A percentile compares a stretch with the other conserved stretches of the same genome.
These are phyloP conservation scores for Pterocles burchelli DNA, from an alignment of 2,113 vertebrate genomes.

Conservation along the genomic window DNA sequence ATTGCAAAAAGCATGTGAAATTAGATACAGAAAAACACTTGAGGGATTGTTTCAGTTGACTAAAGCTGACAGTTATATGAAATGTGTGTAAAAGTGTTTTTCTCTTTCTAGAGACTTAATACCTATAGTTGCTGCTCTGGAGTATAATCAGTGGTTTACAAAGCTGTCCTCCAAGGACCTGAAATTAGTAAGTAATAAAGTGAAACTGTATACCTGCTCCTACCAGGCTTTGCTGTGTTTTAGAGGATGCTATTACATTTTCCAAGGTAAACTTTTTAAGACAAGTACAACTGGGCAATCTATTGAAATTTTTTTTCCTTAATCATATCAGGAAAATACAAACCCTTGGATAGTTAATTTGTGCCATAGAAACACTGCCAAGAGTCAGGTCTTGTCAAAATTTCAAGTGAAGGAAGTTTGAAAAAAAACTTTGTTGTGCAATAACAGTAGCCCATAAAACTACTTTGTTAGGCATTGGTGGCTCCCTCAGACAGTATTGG, in stretches of 20 bases:
- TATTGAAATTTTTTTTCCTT: neutral
- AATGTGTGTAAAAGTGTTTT: conserved; percentile 56
- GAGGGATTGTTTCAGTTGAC: neutral
- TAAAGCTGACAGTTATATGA: neutral
- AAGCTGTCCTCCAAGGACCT: conserved; percentile 95
- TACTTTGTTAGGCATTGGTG: neutral
- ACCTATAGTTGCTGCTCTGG: conserved; percentile 94
- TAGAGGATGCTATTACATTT: neutral
- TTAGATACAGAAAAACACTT: neutral
- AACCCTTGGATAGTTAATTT: neutral
- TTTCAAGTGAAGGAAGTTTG: neutral
- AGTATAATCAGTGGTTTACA: conserved; percentile 98
- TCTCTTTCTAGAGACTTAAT: conserved; percentile 89
- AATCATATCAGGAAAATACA: neutral
- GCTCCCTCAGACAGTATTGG: neutral
- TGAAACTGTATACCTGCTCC: neutral
- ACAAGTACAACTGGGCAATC: neutral
- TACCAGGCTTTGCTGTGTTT: neutral
- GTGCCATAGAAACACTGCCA: neutral
- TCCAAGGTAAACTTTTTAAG: neutral
- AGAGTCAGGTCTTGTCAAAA: neutral
- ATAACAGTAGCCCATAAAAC: neutral
- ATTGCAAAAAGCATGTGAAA: neutral
- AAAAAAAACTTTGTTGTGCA: neutral
- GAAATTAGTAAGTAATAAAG: conserved; percentile 87